Evolutionary conservation across 2,113 vertebrate species (phyloP).

Genomic region (Pteronura brasiliensis): DNA sequence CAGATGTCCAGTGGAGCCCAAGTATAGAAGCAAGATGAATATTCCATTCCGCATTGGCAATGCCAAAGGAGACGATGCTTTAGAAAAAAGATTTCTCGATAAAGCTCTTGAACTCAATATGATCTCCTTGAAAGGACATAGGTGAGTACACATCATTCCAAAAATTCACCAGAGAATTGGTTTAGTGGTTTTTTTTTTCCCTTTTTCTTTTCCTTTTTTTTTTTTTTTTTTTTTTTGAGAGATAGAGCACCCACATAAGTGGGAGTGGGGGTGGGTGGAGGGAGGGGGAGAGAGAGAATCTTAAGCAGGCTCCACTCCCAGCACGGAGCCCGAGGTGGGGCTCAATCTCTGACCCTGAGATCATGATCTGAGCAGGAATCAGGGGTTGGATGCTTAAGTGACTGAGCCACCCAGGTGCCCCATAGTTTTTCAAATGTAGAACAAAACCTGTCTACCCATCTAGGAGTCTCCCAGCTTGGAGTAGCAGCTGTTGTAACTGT

Average conservation of each 20-base stretch:
- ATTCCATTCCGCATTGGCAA: conserved; percentile 91
- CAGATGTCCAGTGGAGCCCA: conserved; percentile 89
- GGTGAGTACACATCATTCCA: conserved; percentile 75
- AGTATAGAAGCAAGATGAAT: conserved; percentile 93
- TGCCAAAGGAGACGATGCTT: conserved; percentile 86
- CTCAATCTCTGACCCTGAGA: too few species aligned
- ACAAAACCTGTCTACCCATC: background rate
- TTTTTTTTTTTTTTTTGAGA: too few species aligned
- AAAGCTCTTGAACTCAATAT: conserved; percentile 91
- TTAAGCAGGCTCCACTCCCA: background rate
- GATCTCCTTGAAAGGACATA: conserved; percentile 96
- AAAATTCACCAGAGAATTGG: background rate
- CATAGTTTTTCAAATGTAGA: background rate
- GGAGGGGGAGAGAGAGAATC: background rate
- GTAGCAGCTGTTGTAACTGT: background rate
- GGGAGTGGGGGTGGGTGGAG: background rate
- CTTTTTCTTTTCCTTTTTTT: background rate
- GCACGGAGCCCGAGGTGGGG: too few species aligned
- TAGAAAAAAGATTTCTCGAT: conserved; percentile 93
- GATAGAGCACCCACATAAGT: too few species aligned
- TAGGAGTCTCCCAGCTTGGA: background rate
- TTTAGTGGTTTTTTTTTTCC: background rate
- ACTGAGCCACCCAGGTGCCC: too few species aligned
- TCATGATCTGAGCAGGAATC: too few species aligned
- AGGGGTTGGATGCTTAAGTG: too few species aligned